Evolutionary conservation across 2,113 vertebrate genomes (phyloP), one percentile per base, ranked within the genome.

Genomic region (Coptodon rendalli): DNA sequence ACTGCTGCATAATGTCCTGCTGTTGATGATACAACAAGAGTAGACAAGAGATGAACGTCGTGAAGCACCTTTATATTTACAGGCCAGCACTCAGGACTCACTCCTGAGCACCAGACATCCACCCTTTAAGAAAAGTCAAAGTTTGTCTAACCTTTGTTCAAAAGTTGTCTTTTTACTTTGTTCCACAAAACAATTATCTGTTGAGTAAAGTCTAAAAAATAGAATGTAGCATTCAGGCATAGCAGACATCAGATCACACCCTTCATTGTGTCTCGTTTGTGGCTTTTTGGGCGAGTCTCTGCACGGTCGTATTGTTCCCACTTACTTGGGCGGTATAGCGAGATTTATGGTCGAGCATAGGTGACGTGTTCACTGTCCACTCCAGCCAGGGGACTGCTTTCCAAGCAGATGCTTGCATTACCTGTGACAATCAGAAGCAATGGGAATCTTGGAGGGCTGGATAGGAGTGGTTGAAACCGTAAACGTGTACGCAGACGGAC

Each of bases 301-400:
- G 40, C 40, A 5, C 0, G 14, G 24, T 48, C n/a, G 24, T 27
- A 43, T 43, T 48, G 14, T 73, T 45, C 22, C 22, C 40, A 2
- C 8, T 0, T 45, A 24, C 68, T 73, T 0, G n/a, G 38, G 22
- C 38, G 0, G 38, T 2, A 16, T 16, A 12, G 61, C 6, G 4
- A 66, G 61, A 66, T 66, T 66, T 38, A 66, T 38, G 34, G 1
- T 66, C 31, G 4, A n/a, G 61, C 61, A 38, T 36, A n/a, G 31
- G 61, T n/a, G 61, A 66, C n/a, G 31, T 7, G 61, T 38, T 66
- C 34, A 66, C 34, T 66, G 61, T 38, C 34, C 61, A 66, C 10
- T 38, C 61, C 34, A 66, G 34, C 19, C 6, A 5, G 19, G 61
- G 38, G 19, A 66, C 10, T 4, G 19, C 6, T 66, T 38, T 66